A percentile compares a stretch with the other conserved stretches of the same genome.
These are phyloP conservation scores for Lycia hirtaria DNA, from an alignment of 2,888 invertebrate species.

Conservation along the genomic window DNA sequence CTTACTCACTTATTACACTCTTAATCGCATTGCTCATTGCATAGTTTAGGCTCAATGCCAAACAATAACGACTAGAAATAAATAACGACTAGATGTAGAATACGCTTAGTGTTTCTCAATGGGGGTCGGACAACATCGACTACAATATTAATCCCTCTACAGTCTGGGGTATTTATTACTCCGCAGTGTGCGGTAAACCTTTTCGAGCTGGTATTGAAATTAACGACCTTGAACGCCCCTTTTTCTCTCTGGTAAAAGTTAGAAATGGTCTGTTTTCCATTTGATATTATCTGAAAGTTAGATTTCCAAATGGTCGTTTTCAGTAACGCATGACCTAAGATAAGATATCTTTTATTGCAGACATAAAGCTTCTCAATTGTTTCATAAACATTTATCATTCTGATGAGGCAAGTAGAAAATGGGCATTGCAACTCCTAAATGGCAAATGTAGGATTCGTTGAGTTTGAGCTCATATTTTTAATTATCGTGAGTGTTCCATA, in stretches of 20 bases:
- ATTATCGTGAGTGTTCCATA: too few species aligned
- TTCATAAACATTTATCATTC: too few species aligned
- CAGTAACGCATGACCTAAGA: neutral
- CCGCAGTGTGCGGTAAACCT: slow-evolving; percentile 1
- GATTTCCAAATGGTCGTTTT: neutral
- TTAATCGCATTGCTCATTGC: slow-evolving; percentile 37
- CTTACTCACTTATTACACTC: too few species aligned
- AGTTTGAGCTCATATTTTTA: too few species aligned
- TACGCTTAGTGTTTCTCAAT: slow-evolving; percentile 36
- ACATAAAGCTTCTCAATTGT: too few species aligned
- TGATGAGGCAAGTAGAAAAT: too few species aligned
- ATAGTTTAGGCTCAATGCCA: slow-evolving; percentile 37
- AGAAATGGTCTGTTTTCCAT: neutral
- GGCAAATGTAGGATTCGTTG: too few species aligned
- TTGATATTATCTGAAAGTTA: neutral
- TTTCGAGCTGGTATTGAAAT: slow-evolving; percentile 1
- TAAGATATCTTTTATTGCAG: too few species aligned
- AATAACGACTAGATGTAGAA: slow-evolving; percentile 25
- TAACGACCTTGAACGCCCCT: neutral
- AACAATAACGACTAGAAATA: too few species aligned
- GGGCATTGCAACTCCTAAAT: too few species aligned
- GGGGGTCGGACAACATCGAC: slow-evolving; percentile 28
- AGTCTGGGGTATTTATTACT: neutral
- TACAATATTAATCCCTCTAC: slow-evolving; percentile 20
- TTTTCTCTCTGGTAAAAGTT: neutral